Conservation (phyloP, 2,888 invertebrate genomes). For the Agrilus biguttatus region DNA sequence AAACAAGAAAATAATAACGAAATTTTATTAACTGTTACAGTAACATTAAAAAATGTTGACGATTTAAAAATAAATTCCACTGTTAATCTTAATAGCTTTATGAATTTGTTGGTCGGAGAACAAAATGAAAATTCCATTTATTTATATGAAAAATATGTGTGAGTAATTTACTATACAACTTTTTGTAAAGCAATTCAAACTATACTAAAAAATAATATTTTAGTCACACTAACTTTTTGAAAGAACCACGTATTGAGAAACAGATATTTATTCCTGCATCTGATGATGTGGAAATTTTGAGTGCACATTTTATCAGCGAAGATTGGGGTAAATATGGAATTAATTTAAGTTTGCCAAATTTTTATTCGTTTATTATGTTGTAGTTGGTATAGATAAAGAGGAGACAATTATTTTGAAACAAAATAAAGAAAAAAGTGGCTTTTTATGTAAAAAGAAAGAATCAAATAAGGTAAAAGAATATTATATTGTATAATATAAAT, state of each 20-base stretch:
- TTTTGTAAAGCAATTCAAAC: too few relatives aligned
- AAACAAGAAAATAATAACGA: not conserved
- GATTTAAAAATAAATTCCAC: constrained; percentile 34
- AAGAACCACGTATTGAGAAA: constrained; percentile 32
- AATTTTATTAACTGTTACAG: constrained; percentile 5
- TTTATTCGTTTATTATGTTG: constrained; percentile 14
- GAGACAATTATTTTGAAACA: constrained; percentile 7
- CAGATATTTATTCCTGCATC: constrained; percentile 30
- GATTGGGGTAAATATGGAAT: constrained; percentile 34
- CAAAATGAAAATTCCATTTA: constrained; percentile 42
- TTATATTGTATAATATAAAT: not conserved
- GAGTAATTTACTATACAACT: constrained; percentile 16
- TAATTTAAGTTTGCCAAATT: not conserved
- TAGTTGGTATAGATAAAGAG: constrained; percentile 38
- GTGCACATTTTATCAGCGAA: constrained; percentile 43
- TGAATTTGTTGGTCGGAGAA: constrained; percentile 50
- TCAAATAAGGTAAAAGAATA: not conserved
- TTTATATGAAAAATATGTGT: constrained; percentile 40
- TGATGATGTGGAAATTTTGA: constrained; percentile 31
- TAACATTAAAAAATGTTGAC: constrained; percentile 30
- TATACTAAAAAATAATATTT: constrained; percentile 8
- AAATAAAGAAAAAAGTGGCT: constrained; percentile 2
- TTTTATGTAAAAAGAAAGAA: not conserved
- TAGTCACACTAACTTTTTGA: constrained; percentile 27
- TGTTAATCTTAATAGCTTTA: constrained; percentile 36